These are phyloP conservation scores for Aphodius granarius DNA, from an alignment of 2,888 invertebrate genomes.

Conservation along the genomic window DNA sequence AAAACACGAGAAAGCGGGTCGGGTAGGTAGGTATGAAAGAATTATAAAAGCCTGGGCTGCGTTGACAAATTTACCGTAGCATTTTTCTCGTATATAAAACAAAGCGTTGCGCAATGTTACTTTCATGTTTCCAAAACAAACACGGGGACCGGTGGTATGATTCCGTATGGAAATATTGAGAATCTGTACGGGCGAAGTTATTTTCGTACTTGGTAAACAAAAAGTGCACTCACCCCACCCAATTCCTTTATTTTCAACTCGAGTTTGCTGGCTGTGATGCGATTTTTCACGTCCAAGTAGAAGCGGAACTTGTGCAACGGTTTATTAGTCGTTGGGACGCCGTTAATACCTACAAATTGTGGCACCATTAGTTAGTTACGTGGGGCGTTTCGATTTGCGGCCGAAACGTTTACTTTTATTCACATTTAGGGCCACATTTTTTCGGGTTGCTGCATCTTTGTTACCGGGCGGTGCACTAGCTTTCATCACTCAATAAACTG, in stretches of 20 bases:
- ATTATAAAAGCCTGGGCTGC: conserved; percentile 7
- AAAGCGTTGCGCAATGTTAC: conserved; percentile 25
- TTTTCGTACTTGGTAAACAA: neutral
- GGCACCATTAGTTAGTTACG: neutral
- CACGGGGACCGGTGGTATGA: neutral
- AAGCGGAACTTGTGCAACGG: conserved; percentile 70
- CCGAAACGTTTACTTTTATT: conserved; percentile 32
- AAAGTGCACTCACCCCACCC: conserved; percentile 66
- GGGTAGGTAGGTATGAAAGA: conserved; percentile 9
- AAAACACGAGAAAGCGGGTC: conserved; percentile 39
- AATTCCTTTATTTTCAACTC: conserved; percentile 71
- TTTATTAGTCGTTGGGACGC: conserved; percentile 46
- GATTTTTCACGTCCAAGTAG: conserved; percentile 76
- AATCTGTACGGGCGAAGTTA: neutral
- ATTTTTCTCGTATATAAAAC: conserved; percentile 21
- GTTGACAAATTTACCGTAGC: conserved; percentile 22
- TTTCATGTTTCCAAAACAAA: conserved; percentile 19
- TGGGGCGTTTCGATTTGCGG: neutral
- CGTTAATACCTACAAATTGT: conserved; percentile 14
- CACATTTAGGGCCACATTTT: conserved; percentile 34
- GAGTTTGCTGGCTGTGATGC: conserved; percentile 64
- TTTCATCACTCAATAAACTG: conserved; percentile 37
- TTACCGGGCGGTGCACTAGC: conserved; percentile 34
- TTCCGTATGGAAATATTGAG: neutral
- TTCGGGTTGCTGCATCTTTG: conserved; percentile 30